These are phyloP conservation scores for Sapayoa aenigma DNA, from an alignment of 2,113 vertebrate species.

Conservation along the genomic window DNA sequence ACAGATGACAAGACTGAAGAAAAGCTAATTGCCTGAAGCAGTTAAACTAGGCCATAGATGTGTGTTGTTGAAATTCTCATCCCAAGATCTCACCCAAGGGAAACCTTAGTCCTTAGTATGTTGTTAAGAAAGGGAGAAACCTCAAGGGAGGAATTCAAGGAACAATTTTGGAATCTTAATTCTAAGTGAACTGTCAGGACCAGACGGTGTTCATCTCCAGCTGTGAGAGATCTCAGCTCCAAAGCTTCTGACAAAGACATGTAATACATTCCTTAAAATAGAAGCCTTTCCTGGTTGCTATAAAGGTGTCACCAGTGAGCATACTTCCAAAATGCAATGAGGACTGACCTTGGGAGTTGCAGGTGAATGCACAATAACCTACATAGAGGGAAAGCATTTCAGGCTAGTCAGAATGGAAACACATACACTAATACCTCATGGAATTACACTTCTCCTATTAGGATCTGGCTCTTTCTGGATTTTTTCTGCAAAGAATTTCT, in stretches of 20 bases:
- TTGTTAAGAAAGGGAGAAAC: background rate
- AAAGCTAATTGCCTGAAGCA: background rate
- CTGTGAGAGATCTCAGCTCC: background rate
- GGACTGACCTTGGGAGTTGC: background rate
- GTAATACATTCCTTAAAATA: slow-evolving; percentile 15
- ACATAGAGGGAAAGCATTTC: background rate
- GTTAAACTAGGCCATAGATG: background rate
- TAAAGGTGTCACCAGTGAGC: background rate
- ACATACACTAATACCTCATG: too few relatives aligned
- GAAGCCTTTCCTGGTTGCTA: background rate
- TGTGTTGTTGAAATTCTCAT: background rate
- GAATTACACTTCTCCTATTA: too few relatives aligned
- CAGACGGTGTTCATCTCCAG: slow-evolving; percentile 39
- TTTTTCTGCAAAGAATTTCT: too few relatives aligned
- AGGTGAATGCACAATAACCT: background rate
- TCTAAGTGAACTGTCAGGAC: slow-evolving; percentile 21
- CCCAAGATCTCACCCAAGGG: background rate
- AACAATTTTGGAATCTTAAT: background rate
- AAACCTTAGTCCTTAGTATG: background rate
- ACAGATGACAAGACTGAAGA: background rate
- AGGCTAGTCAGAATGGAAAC: background rate
- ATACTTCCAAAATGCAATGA: background rate
- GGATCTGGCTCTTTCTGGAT: too few relatives aligned
- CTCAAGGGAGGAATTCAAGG: background rate
- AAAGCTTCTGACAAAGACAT: slow-evolving; percentile 12